Conservation (phyloP, 2,888 invertebrate species). For the Tupiocoris notatus region DNA sequence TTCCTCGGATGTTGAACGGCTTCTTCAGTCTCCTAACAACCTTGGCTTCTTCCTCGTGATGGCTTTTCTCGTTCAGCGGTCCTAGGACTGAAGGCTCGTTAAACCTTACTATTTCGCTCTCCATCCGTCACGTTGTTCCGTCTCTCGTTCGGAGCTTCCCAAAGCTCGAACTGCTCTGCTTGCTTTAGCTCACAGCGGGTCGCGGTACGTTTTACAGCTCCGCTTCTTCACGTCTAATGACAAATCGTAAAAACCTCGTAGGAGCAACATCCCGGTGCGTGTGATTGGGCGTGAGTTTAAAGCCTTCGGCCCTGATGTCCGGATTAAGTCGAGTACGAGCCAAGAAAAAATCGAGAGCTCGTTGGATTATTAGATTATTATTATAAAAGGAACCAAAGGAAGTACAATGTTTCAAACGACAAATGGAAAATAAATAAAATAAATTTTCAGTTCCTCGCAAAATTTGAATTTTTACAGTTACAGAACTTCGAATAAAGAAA, state of each 20-base stretch:
- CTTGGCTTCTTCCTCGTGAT: background rate
- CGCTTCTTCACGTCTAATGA: background rate
- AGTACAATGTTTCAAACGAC: too few relatives aligned
- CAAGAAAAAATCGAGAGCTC: too few relatives aligned
- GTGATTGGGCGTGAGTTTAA: too few relatives aligned
- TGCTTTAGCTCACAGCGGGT: too few relatives aligned
- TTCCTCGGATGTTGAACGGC: background rate
- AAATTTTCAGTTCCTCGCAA: too few relatives aligned
- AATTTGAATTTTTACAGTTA: too few relatives aligned
- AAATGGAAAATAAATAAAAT: too few relatives aligned
- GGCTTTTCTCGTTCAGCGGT: background rate
- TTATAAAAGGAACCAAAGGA: too few relatives aligned
- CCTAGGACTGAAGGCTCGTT: background rate
- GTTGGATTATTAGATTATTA: too few relatives aligned
- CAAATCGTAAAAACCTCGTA: background rate
- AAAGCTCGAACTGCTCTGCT: background rate
- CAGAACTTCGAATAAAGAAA: too few relatives aligned
- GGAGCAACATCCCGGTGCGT: background rate
- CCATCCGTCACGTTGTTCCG: background rate
- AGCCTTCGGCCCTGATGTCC: background rate
- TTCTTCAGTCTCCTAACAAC: background rate
- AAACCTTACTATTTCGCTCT: background rate
- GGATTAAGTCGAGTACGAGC: too few relatives aligned
- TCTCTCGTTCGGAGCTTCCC: background rate
- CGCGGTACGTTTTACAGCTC: background rate